These are phyloP conservation scores for Phenganax marumi DNA, from an alignment of 92 coral and sea anemone species.

Conservation along the genomic window DNA sequence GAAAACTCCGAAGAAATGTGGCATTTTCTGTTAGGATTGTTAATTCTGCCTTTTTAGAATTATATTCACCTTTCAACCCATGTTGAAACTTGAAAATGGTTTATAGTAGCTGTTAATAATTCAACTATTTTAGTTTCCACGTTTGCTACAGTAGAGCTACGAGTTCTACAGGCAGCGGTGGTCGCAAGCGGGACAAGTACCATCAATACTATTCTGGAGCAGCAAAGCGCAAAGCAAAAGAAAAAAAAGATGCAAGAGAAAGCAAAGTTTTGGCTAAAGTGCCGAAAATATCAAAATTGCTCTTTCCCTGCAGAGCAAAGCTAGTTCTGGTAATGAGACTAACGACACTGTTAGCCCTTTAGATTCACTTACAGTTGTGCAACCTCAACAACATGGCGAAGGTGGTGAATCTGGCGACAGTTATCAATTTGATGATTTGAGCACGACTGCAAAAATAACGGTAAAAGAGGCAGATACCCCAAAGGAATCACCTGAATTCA, in stretches of 20 bases:
- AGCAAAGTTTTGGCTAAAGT: not conserved
- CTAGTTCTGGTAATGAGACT: not conserved
- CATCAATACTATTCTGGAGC: not conserved
- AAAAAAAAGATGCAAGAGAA: not conserved
- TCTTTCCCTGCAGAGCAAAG: not conserved
- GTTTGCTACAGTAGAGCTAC: too few relatives aligned
- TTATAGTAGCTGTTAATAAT: too few relatives aligned
- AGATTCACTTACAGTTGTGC: not conserved
- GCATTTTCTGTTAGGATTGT: too few relatives aligned
- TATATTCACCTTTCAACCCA: too few relatives aligned
- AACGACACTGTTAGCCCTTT: not conserved
- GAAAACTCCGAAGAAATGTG: too few relatives aligned
- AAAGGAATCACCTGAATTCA: not conserved
- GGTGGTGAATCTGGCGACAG: too few relatives aligned
- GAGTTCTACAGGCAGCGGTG: conserved; percentile 6
- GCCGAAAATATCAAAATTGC: not conserved
- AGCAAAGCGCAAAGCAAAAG: not conserved
- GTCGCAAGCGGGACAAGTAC: not conserved
- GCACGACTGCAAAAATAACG: conserved; percentile 1
- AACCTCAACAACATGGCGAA: too few relatives aligned
- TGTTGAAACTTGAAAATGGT: too few relatives aligned
- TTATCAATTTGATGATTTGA: not conserved
- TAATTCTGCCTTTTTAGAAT: too few relatives aligned
- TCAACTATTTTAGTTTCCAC: too few relatives aligned
- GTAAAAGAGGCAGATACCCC: not conserved